Evolutionary conservation across 2,888 invertebrate species (phyloP), one percentile per base, ranked within the genome.

Genomic region (Meandrusa payeni): DNA sequence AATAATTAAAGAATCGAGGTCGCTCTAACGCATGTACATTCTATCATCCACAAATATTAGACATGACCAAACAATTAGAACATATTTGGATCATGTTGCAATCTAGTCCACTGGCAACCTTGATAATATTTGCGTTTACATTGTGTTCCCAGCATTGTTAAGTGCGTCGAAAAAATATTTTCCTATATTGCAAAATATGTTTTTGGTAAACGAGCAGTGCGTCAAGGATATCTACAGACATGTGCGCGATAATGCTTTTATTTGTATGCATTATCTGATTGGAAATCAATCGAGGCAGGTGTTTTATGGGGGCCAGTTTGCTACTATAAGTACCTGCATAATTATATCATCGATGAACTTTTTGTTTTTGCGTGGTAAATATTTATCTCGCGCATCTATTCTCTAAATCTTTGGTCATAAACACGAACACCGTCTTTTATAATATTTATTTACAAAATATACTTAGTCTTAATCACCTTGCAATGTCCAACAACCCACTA

Each of bases 131-230:
- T n/a, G n/a, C n/a, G 12, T 33, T 33, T 33, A 22, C 11, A 12
- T 22, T 12, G 40, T 54, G 43, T 48, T 50, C 20, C 12, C 12
- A 12, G 6, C 54, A 56, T 52, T 61, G 64, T 62, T 60, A 57
- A 51, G 56, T 55, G 61, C 46, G 17, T 3, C 2, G 38, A 54
- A 45, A 17, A 19, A 9, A 31, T 3, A 19, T 31, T 15, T 31
- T 31, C 7, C 10, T 15, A 5, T 5, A 19, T 5, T 15, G 19
- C 9, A 7, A 11, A 4, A 19, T 31, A 17, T 19, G 10, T 31
- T n/a, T 19, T 1, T 19, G 19, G 9, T 7, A 19, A 2, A 17
- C 7, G 7, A 33, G 12, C 47, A 52, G 49, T 48, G 39, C 40
- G 36, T 20, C 38, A 39, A 43, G 37, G 46, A 29, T 40, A 26